Conservation (phyloP, 2,888 invertebrate species). For the Lasioglossum malachurum region DNA sequence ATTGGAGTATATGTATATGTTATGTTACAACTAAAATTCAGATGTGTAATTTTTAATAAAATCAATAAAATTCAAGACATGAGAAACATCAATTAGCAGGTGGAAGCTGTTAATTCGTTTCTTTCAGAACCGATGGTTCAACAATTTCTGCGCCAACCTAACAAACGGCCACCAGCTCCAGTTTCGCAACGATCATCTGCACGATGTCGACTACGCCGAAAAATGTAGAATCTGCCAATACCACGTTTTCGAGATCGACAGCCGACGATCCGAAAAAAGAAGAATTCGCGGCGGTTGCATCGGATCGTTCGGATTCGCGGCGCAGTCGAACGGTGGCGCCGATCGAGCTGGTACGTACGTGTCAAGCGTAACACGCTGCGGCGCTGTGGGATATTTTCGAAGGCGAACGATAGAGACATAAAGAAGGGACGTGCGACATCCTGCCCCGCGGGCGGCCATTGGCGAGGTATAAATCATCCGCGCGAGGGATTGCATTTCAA, state of each 20-base stretch:
- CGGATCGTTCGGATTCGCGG: conserved; percentile 50
- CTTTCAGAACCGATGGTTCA: neutral
- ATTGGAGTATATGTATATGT: neutral
- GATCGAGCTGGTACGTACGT: conserved; percentile 63
- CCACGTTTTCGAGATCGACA: neutral
- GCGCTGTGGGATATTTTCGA: conserved; percentile 76
- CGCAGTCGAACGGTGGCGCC: conserved; percentile 58
- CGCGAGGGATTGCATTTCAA: conserved; percentile 83
- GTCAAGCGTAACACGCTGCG: conserved; percentile 63
- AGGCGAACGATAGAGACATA: conserved; percentile 79
- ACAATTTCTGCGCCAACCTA: neutral
- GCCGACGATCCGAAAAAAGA: neutral
- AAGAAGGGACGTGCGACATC: conserved; percentile 83
- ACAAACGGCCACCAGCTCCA: too few relatives aligned
- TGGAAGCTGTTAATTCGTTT: neutral
- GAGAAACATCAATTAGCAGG: too few relatives aligned
- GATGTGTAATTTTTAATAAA: neutral
- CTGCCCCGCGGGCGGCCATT: conserved; percentile 81
- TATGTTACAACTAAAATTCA: neutral
- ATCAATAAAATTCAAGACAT: too few relatives aligned
- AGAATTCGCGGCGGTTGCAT: neutral
- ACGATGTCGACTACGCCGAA: neutral
- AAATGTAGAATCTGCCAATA: neutral
- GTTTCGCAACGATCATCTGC: too few relatives aligned
- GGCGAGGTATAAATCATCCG: conserved; percentile 82